These are phyloP conservation scores for silkworm (Bombyx mori) DNA, from an alignment of 1,140 invertebrate genomes.

Conservation along the genomic window DNA sequence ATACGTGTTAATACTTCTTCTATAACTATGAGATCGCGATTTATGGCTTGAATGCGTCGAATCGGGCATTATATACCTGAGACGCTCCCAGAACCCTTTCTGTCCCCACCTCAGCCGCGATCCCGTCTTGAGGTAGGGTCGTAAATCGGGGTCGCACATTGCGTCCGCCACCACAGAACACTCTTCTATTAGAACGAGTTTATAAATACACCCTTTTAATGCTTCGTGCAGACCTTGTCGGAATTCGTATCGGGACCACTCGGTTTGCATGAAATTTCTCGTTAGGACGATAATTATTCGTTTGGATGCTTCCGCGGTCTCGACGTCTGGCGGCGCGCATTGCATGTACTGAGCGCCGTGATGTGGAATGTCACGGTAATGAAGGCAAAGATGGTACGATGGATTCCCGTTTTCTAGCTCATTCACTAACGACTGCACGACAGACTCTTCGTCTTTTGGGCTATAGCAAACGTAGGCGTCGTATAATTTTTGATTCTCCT, in stretches of 20 bases:
- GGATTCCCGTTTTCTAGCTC: constrained; percentile 85
- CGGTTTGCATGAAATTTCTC: constrained; percentile 87
- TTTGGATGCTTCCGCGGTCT: constrained; percentile 88
- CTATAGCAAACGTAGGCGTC: constrained; percentile 95
- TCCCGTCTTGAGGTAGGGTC: constrained; percentile 89
- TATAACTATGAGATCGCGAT: constrained; percentile 70
- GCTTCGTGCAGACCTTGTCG: constrained; percentile 89
- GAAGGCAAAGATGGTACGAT: constrained; percentile 87
- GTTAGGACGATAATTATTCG: constrained; percentile 86
- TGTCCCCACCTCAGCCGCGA: constrained; percentile 89
- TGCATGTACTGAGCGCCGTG: constrained; percentile 79
- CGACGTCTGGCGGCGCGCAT: constrained; percentile 83
- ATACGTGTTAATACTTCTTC: constrained; percentile 84
- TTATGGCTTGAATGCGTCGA: constrained; percentile 53
- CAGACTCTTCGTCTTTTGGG: constrained; percentile 92
- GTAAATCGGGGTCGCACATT: constrained; percentile 88
- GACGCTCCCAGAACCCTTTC: constrained; percentile 92
- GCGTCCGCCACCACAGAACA: constrained; percentile 80
- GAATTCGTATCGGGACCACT: constrained; percentile 89
- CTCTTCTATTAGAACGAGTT: constrained; percentile 89
- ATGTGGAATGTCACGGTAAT: constrained; percentile 85
- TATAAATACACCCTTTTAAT: constrained; percentile 84
- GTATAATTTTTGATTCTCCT: constrained; percentile 88
- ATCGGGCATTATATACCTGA: constrained; percentile 89
- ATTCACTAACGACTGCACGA: constrained; percentile 84